Base-by-base conservation (phyloP, 2,888 invertebrate species). In the Pristionchus japonicus region DNA sequence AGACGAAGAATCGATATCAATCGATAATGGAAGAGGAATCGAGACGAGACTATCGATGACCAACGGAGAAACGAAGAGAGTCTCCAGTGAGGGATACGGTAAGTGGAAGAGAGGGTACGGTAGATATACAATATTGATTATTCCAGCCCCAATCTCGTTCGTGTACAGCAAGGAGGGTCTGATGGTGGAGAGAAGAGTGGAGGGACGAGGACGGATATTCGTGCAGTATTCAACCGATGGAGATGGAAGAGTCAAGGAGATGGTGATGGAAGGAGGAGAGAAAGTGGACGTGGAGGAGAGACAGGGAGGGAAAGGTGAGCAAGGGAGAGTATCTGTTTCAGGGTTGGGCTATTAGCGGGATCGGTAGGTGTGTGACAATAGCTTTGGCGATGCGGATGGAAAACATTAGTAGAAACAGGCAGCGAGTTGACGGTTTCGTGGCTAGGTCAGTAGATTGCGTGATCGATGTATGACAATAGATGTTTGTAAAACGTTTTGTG, bases 101-200 rank as follows among this genome's bases (percentile, higher is more conserved):
- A 89, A 89, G 90, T 57, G 52, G 47, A 70, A 88, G 88, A 23
- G 52, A 88, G 23, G 89, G 86, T 40, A 74, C 52, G n/a, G 74
- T 86, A 87, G 80, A 52, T 52, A 74, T 27, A 84, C 84, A 1
- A 57, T 86, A n/a, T 67, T 31, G 3, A 87, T 64, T 61, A 4
- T 86, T 90, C 9, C 90, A 91, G 37, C 89, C 89, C 57, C 57
- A 70, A 17, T 90, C n/a, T 89, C 85, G 61, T 84, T 91, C 1
- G 20, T 64, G 20, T 91, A 91, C 88, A 77, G 84, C 7, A 52
- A 87, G 37, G 90, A 89, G 43, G 90, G 91, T 34, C 61, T 91
- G 9, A 77, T 91, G 86, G n/a, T 86, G 1, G 88, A 90, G 20
- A 86, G 90, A 70, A 87, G n/a, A 43, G 43, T 85, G n/a, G 85